Evolutionary conservation across 64 coral and sea anemone species (phyloP), one percentile per base, ranked within the genome.

Genomic region (Montipora foliosa): DNA sequence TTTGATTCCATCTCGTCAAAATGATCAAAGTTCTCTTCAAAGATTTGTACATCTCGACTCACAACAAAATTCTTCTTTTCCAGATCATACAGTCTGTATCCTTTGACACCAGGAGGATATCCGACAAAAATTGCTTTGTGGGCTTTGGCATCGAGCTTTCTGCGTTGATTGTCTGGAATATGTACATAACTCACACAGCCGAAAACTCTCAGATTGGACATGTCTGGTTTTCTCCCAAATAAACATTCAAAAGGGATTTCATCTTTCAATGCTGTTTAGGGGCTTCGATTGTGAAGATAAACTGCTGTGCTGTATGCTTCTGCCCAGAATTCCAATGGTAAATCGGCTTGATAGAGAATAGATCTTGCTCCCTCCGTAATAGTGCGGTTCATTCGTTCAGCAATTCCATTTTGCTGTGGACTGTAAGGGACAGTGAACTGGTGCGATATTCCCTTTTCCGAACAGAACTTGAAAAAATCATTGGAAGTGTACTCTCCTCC

Each of bases 331-430:
- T 57, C 53, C 53, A 57, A 69, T 20, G 93, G 79, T 51, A 98
- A 92, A 6, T 84, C 87, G 37, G 89, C 89, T 64, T 98, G 50
- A 76, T 95, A 98, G 12, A 98, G 71, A 90, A 98, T 95, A 68
- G 93, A 98, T 95, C 93, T 95, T 20, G 93, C 93, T 90, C 84
- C 77, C 81, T 93, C 93, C 79, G 95, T 74, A 16, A 95, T 80
- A 12, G 37, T 98, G 61, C 80, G 90, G 62, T 98, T 98, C 83
- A 98, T 79, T n/a, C 87, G 51, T 85, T 98, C 90, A 75, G 93
- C 96, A 44, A 98, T 80, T 73, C 96, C 96, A 87, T 95, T 95
- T 81, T 98, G 92, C 50, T 98, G 88, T 89, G 93, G 96, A 77
- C 93, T 83, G 77, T 98, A 95, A 25, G 93, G 93, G 58, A 89